phyloP scores from a whole-genome alignment of 2,888 invertebrate genomes.

The Pseudoips prasinana region DNA sequence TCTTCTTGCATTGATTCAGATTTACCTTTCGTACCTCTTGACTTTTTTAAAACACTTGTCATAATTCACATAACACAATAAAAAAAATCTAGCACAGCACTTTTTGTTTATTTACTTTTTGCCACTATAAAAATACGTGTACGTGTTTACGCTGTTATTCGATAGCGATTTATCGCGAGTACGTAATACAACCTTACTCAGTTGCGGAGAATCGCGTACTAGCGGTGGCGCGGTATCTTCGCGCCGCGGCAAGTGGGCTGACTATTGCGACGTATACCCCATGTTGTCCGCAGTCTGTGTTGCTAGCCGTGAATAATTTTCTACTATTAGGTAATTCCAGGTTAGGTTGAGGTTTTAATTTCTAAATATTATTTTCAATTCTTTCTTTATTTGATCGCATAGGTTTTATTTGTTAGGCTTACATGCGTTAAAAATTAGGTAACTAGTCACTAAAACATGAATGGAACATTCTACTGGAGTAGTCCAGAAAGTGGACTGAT shows the following conservation, averaged over 20 bases:
- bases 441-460: too few relatives aligned
- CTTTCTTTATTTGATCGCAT: too few relatives aligned
- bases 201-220: slow-evolving; percentile 20
- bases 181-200: slow-evolving; percentile 15
- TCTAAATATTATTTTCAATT: too few relatives aligned
- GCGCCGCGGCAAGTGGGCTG: slow-evolving; percentile 18
- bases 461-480: too few relatives aligned
- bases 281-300: slow-evolving; percentile 28
- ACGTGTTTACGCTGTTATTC: slow-evolving; percentile 26
- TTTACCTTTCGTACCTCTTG: slow-evolving; percentile 74
- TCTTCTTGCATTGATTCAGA: slow-evolving; percentile 80
- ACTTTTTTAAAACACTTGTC: slow-evolving; percentile 79
- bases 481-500: too few relatives aligned
- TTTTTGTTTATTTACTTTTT: slow-evolving; percentile 20
- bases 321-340: slow-evolving; percentile 16
- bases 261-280: slow-evolving; percentile 29
- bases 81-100: slow-evolving; percentile 26
- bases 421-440: too few relatives aligned
- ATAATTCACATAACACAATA: slow-evolving; percentile 70
- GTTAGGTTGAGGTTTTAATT: too few relatives aligned
- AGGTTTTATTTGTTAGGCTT: too few relatives aligned
- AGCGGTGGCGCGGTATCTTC: slow-evolving; percentile 7
- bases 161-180: slow-evolving; percentile 19
- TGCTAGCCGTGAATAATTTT: slow-evolving; percentile 19
- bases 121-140: slow-evolving; percentile 20